These are phyloP conservation scores for Chorisops tibialis DNA, from an alignment of 2,888 invertebrate genomes.

Conservation along the genomic window DNA sequence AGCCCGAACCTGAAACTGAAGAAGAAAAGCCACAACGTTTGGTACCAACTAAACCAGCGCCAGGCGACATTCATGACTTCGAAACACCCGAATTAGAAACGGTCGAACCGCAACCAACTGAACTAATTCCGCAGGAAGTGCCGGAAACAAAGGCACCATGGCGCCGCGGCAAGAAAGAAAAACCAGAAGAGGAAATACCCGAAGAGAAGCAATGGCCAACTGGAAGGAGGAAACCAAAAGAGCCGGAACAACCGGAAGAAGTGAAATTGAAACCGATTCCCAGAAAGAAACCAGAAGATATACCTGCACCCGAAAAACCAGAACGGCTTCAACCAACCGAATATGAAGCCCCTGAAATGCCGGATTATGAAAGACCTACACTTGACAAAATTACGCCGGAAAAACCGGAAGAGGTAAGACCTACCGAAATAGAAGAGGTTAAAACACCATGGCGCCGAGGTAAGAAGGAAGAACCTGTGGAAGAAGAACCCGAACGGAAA, in stretches of 20 bases:
- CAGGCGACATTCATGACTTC: constrained; percentile 9
- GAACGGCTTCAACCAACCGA: constrained; percentile 31
- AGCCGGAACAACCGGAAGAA: constrained; percentile 26
- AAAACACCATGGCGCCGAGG: constrained; percentile 37
- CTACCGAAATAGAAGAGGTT: constrained; percentile 43
- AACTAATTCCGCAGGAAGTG: constrained; percentile 34
- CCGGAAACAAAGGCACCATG: constrained; percentile 30
- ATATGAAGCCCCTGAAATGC: constrained; percentile 25
- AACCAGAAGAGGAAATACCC: constrained; percentile 34
- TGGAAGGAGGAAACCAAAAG: constrained; percentile 29
- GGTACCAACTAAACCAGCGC: not conserved
- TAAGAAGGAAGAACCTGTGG: constrained; percentile 39
- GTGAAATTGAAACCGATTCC: constrained; percentile 35
- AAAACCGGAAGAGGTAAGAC: constrained; percentile 30
- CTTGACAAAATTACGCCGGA: constrained; percentile 35
- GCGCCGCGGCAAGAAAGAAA: constrained; percentile 35
- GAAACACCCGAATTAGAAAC: constrained; percentile 35
- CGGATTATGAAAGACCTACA: constrained; percentile 29
- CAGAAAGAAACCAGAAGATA: constrained; percentile 36
- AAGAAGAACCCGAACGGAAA: constrained; percentile 45
- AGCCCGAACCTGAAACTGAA: constrained; percentile 28
- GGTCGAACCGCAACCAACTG: constrained; percentile 24
- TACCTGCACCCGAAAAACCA: constrained; percentile 24
- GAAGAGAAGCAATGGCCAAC: constrained; percentile 30
- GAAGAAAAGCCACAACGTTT: constrained; percentile 19